Evolutionary conservation across 1,140 invertebrate species (phyloP).

Genomic region (Lerema accius): DNA sequence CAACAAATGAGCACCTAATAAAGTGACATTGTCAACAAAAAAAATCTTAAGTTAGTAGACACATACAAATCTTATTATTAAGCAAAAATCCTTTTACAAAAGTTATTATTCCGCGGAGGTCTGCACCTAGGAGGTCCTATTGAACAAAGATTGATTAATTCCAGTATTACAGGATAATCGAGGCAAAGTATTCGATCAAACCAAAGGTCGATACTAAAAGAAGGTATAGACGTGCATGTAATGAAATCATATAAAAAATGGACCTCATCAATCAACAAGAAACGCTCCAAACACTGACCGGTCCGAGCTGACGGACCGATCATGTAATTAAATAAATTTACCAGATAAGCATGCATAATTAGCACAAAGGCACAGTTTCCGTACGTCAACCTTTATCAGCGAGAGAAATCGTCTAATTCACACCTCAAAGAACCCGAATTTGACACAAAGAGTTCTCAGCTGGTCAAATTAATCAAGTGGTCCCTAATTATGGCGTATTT

Average conservation of each 20-base stretch:
- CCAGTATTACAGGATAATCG: constrained; percentile 30
- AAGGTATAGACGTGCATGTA: constrained; percentile 22
- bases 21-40: too few species aligned
- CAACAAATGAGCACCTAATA: too few species aligned
- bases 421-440: constrained; percentile 62
- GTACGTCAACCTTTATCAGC: constrained; percentile 73
- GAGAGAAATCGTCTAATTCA: constrained; percentile 77
- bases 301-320: constrained; percentile 38
- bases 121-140: constrained; percentile 30
- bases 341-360: constrained; percentile 71
- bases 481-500: constrained; percentile 71
- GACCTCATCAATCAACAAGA: constrained; percentile 41
- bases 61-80: too few species aligned
- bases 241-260: constrained; percentile 32
- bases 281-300: constrained; percentile 36
- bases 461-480: constrained; percentile 70
- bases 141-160: constrained; percentile 32
- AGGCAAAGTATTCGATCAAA: constrained; percentile 32
- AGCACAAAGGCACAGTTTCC: constrained; percentile 60
- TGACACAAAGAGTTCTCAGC: constrained; percentile 58
- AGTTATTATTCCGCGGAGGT: constrained; percentile 1
- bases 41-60: too few species aligned
- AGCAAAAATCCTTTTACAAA: not conserved
- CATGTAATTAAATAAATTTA: constrained; percentile 71
- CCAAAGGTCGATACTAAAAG: constrained; percentile 24